phyloP scores from a whole-genome alignment of 64 coral and sea anemone genomes.

The Porites australiensis region DNA sequence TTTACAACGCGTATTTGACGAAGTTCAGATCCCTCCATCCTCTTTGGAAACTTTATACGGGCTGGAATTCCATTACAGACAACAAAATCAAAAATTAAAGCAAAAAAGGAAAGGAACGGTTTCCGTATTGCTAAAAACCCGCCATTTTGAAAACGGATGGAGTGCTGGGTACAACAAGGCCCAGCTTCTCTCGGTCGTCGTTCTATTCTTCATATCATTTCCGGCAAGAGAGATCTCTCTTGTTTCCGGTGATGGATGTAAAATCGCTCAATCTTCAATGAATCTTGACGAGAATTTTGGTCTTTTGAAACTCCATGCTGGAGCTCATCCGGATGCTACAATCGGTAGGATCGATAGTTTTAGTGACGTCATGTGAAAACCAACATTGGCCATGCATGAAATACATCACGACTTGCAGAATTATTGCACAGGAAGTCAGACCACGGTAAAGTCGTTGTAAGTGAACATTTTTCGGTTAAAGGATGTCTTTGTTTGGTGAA shows the following conservation, averaged over 20 bases:
- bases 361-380: too few relatives aligned
- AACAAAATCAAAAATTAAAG: too few relatives aligned
- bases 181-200: neutral
- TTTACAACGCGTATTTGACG: slow-evolving; percentile 23
- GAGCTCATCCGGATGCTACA: too few relatives aligned
- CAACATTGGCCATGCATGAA: too few relatives aligned
- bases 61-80: neutral
- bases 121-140: neutral
- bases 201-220: neutral
- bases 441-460: too few relatives aligned
- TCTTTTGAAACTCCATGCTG: too few relatives aligned
- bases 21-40: slow-evolving; percentile 29
- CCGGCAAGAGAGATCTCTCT: too few relatives aligned
- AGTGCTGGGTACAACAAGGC: neutral
- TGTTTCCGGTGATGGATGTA: too few relatives aligned
- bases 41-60: neutral
- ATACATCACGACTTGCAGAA: neutral
- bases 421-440: too few relatives aligned
- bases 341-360: too few relatives aligned
- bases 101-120: neutral
- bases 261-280: neutral
- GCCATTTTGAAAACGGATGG: slow-evolving; percentile 30
- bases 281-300: too few relatives aligned
- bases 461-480: neutral
- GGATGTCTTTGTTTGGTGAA: slow-evolving; percentile 48